Conservation (phyloP, 2,113 vertebrate genomes). For the Helogale parvula region DNA sequence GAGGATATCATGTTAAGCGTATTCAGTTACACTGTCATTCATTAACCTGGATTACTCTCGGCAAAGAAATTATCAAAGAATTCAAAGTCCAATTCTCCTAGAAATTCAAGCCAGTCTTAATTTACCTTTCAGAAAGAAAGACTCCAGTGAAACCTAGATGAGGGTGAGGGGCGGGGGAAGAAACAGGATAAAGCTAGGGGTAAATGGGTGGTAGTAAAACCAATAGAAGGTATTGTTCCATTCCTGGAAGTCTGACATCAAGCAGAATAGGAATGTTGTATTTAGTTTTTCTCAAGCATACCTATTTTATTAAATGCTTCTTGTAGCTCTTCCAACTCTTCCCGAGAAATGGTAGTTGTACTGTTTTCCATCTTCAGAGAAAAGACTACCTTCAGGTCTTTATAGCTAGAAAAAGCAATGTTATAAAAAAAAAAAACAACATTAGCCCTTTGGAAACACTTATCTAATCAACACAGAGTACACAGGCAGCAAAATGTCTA, state of each 20-base stretch:
- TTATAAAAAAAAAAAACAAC: constrained; percentile 43
- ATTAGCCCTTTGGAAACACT: constrained; percentile 32
- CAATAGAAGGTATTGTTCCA: neutral
- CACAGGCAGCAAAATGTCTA: neutral
- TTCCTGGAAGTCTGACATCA: neutral
- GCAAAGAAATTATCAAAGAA: constrained; percentile 62
- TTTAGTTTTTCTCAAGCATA: constrained; percentile 72
- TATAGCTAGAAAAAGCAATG: constrained; percentile 64
- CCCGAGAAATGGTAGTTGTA: constrained; percentile 93
- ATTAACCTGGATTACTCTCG: constrained; percentile 75
- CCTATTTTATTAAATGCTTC: constrained; percentile 97
- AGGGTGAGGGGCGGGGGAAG: neutral
- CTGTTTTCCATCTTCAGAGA: constrained; percentile 90
- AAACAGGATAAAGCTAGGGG: neutral
- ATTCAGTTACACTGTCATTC: constrained; percentile 71
- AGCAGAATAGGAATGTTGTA: neutral
- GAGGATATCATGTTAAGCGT: constrained; percentile 57
- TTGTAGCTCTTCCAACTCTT: constrained; percentile 94
- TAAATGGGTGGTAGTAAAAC: neutral
- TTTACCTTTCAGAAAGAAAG: constrained; percentile 50
- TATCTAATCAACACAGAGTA: neutral
- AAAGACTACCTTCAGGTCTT: constrained; percentile 54
- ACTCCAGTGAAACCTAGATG: constrained; percentile 24
- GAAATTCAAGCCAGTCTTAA: constrained; percentile 56
- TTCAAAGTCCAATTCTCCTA: constrained; percentile 69